Conservation (phyloP, 2,113 vertebrate species). For the Corapipo altera region DNA sequence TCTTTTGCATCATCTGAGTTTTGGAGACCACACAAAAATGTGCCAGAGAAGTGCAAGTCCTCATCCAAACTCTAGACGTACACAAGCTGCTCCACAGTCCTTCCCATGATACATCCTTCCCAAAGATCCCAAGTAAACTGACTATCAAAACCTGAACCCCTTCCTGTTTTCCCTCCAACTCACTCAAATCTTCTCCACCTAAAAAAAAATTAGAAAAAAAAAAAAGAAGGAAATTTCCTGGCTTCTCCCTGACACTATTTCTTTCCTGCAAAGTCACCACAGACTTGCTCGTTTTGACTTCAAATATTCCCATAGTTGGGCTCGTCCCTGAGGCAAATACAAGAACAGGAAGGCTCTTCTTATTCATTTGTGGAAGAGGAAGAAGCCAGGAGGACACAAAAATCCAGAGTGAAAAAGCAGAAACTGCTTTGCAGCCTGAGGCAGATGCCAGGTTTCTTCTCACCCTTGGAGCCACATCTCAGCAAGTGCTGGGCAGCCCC, state of each 20-base stretch:
- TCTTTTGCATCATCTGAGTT: neutral
- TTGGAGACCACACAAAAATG: neutral
- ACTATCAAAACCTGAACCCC: neutral
- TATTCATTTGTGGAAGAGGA: neutral
- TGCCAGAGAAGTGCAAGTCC: neutral
- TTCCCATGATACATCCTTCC: neutral
- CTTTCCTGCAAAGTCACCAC: neutral
- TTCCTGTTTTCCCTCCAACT: neutral
- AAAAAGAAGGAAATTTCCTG: neutral
- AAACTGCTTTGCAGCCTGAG: neutral
- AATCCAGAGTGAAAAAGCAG: neutral
- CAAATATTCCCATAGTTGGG: neutral
- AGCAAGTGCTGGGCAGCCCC: neutral
- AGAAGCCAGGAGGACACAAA: neutral
- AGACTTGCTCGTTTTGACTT: neutral
- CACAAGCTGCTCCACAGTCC: neutral
- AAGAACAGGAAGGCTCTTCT: neutral
- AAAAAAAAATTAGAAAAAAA: neutral
- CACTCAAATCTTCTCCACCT: neutral
- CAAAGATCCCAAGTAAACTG: neutral
- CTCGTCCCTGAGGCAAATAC: neutral
- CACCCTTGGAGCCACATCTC: neutral
- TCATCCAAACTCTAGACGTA: neutral
- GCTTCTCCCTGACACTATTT: neutral
- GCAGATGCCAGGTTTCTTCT: neutral